phyloP scores from a whole-genome alignment of 2,113 vertebrate genomes.

The Cephalophus harveyi region DNA sequence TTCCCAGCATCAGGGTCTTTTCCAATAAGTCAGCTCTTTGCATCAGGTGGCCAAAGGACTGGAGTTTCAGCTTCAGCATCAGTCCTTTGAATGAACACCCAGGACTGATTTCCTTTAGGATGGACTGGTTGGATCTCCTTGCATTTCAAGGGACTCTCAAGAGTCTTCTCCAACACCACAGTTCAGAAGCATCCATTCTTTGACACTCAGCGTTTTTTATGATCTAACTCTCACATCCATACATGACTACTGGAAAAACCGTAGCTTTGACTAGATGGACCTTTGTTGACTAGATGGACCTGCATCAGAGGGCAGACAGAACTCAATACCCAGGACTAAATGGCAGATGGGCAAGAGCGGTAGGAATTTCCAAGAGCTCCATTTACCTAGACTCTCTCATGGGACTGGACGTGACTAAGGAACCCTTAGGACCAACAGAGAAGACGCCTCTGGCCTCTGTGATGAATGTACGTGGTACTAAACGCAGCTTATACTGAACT shows the following conservation, averaged over 20 bases:
- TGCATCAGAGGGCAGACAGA: neutral
- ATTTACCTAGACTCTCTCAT: rapidly evolving
- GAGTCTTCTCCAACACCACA: neutral
- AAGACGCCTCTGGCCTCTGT: rapidly evolving
- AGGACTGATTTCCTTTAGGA: neutral
- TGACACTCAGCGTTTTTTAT: neutral
- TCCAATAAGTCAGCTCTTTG: rapidly evolving
- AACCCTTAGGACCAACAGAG: too few relatives aligned
- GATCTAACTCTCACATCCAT: neutral
- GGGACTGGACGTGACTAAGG: neutral
- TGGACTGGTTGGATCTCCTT: neutral
- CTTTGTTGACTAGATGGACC: neutral
- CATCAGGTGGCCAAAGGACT: neutral
- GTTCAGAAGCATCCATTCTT: neutral
- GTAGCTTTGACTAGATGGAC: neutral
- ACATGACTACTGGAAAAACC: neutral
- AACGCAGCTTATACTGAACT: neutral
- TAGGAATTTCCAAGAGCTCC: neutral
- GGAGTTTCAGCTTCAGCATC: neutral
- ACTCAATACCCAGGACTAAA: too few relatives aligned
- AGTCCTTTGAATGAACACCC: neutral
- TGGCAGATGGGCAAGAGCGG: rapidly evolving
- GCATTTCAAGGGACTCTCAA: neutral
- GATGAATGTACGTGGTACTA: rapidly evolving
- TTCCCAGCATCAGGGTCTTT: neutral